Evolutionary conservation across 2,888 invertebrate genomes (phyloP).

Genomic region (Frankliniella intonsa): DNA sequence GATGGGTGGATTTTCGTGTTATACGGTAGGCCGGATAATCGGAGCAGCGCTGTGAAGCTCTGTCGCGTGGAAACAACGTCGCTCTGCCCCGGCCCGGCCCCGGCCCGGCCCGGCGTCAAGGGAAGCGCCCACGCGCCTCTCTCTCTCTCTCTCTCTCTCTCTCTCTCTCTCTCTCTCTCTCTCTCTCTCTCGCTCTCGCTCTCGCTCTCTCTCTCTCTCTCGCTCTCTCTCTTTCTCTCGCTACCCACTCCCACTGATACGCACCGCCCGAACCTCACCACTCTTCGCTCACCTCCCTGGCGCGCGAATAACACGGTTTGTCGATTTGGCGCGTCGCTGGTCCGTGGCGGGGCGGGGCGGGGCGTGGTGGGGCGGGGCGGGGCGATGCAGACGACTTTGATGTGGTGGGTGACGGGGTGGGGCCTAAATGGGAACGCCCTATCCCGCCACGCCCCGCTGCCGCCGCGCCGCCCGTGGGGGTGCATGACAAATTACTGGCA

Average conservation of each 20-base stretch:
- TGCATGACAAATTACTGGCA: too few species aligned
- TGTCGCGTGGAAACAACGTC: conserved; percentile 10
- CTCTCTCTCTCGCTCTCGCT: too few species aligned
- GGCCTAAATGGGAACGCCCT: too few species aligned
- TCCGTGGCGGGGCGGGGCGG: neutral
- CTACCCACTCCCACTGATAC: neutral
- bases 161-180: too few species aligned
- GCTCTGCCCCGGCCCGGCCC: neutral
- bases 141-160: neutral
- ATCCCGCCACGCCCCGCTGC: too few species aligned
- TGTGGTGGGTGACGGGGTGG: too few species aligned
- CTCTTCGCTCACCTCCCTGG: neutral
- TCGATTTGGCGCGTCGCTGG: neutral
- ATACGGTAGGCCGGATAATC: conserved; percentile 3
- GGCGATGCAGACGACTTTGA: too few species aligned
- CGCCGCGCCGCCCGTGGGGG: too few species aligned
- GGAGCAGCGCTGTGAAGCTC: neutral
- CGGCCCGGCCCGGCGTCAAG: too few species aligned
- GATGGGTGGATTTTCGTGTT: conserved; percentile 17
- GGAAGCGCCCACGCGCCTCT: neutral
- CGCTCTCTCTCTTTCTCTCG: neutral
- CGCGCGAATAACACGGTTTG: conserved; percentile 12
- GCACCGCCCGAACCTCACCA: neutral
- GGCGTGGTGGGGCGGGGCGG: too few species aligned
- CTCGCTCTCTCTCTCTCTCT: neutral